A percentile compares a stretch with the other conserved stretches of the same genome.
phyloP scores from a whole-genome alignment of 1,140 invertebrate genomes.

The Cataglyphis hispanica region DNA sequence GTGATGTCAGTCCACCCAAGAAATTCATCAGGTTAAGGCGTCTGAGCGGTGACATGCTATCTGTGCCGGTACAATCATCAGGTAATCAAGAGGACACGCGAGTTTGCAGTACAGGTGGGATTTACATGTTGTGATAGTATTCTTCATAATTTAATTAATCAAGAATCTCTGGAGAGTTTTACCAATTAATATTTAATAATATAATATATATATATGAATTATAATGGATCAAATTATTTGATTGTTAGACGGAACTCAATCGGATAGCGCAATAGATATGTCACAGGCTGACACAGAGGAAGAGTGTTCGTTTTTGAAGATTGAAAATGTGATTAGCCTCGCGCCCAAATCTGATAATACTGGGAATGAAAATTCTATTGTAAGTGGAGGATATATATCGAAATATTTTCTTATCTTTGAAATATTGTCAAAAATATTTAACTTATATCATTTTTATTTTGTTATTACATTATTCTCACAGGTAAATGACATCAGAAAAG shows the following conservation, averaged over 20 bases:
- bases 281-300: constrained; percentile 66
- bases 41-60: constrained; percentile 83
- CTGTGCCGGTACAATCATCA: constrained; percentile 58
- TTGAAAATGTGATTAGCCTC: constrained; percentile 84
- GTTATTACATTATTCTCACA: constrained; percentile 64
- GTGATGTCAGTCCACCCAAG: constrained; percentile 50
- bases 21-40: constrained; percentile 82
- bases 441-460: not conserved
- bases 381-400: constrained; percentile 51
- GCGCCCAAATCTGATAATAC: constrained; percentile 68
- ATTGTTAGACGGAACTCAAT: constrained; percentile 48
- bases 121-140: not conserved
- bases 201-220: not conserved
- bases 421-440: not conserved
- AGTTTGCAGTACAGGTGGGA: constrained; percentile 52
- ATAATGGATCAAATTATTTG: constrained; percentile 6
- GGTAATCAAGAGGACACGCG: constrained; percentile 13
- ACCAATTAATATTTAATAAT: constrained; percentile 1
- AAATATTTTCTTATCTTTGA: not conserved
- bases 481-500: constrained; percentile 80
- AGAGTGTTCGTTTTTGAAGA: constrained; percentile 80
- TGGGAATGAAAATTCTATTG: constrained; percentile 66
- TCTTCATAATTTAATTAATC: not conserved
- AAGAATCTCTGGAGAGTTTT: not conserved
- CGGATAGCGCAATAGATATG: constrained; percentile 2